These are phyloP conservation scores for Phanerotoma sp. DNA, from an alignment of 2,888 invertebrate genomes.

Conservation along the genomic window DNA sequence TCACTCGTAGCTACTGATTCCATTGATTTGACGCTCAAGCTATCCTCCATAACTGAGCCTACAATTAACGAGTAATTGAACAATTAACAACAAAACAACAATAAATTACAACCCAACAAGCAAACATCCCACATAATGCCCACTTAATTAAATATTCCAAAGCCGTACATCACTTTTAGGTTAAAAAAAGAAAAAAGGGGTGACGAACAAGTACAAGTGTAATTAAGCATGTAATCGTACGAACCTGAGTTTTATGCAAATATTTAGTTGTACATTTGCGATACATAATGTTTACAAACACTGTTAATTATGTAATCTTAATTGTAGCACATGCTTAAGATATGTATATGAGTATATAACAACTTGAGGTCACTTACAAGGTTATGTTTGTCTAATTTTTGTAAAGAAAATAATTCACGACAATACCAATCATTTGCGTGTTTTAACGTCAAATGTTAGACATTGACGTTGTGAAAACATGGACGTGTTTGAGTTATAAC, in stretches of 20 bases:
- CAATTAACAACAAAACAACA: neutral
- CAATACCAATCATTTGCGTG: neutral
- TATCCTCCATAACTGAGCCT: conserved; percentile 64
- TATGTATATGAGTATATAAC: neutral
- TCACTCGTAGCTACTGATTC: conserved; percentile 71
- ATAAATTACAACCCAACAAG: too few relatives aligned
- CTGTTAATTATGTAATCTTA: conserved; percentile 10
- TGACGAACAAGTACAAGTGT: too few relatives aligned
- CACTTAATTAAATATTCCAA: too few relatives aligned
- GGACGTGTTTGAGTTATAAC: neutral
- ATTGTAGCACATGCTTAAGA: conserved; percentile 4
- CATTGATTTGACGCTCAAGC: conserved; percentile 67
- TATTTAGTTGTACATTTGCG: neutral
- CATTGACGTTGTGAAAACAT: neutral
- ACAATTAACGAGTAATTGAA: too few relatives aligned
- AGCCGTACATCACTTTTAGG: too few relatives aligned
- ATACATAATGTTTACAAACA: conserved; percentile 22
- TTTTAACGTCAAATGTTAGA: neutral
- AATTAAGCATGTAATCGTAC: too few relatives aligned
- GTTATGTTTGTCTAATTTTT: too few relatives aligned
- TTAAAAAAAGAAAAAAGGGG: too few relatives aligned
- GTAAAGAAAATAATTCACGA: neutral
- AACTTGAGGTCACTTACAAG: neutral
- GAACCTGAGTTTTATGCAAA: neutral
- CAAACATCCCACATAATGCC: too few relatives aligned